Evolutionary conservation across 2,797 vertebrate species (phyloP).

Genomic region (Lepus townsendii): DNA sequence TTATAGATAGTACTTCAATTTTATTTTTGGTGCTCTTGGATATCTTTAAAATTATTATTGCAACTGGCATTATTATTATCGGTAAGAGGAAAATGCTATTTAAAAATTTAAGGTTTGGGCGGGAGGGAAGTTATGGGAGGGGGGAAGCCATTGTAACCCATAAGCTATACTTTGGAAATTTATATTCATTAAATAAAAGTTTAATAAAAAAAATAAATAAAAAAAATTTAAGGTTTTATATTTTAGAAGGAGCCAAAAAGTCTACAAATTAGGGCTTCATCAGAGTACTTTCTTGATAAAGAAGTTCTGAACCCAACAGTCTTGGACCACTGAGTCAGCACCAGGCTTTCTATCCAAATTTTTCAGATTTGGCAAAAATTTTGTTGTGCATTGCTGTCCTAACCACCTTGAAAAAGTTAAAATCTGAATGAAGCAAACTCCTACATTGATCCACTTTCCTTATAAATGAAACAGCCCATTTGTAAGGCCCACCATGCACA

Average conservation of each 20-base stretch:
- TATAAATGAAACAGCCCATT: neutral
- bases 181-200: no score
- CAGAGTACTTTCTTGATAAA: neutral
- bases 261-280: neutral
- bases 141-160: no score
- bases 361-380: neutral
- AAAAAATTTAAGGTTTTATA: constrained; percentile 1
- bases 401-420: neutral
- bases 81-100: neutral
- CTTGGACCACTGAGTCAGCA: neutral
- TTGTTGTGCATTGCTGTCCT: neutral
- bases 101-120: constrained; percentile 15
- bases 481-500: neutral
- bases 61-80: neutral
- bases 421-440: neutral
- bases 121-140: no score
- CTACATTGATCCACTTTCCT: neutral
- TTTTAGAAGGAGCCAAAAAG: neutral
- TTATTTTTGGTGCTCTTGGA: neutral
- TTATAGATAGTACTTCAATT: neutral
- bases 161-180: no score
- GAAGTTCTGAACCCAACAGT: neutral
- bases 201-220: no score
- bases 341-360: neutral
- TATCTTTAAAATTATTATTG: constrained; percentile 9